phyloP scores from a whole-genome alignment of 1,140 invertebrate genomes.

The Hestina assimilis region DNA sequence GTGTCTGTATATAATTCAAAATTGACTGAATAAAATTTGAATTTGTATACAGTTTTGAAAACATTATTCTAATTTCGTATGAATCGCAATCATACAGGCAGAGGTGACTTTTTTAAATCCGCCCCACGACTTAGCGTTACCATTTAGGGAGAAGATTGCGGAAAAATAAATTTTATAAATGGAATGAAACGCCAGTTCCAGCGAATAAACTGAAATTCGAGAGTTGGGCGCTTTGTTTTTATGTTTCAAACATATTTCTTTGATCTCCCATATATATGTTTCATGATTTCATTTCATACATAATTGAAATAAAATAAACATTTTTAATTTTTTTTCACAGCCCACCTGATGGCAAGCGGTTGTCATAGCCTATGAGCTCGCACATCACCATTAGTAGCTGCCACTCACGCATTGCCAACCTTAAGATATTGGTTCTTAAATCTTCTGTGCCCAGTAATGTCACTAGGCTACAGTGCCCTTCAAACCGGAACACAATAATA shows the following conservation, averaged over 20 bases:
- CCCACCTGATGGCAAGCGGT: too few relatives aligned
- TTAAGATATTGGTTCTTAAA: too few relatives aligned
- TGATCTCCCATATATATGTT: background rate
- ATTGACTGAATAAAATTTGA: constrained; percentile 2
- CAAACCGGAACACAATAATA: too few relatives aligned
- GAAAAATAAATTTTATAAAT: constrained; percentile 48
- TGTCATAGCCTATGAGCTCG: too few relatives aligned
- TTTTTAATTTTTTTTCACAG: background rate
- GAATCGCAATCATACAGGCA: background rate
- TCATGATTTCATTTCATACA: background rate
- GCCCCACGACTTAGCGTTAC: constrained; percentile 8
- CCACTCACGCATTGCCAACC: too few relatives aligned
- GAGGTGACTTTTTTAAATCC: constrained; percentile 33
- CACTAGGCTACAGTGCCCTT: too few relatives aligned
- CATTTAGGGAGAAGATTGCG: constrained; percentile 41
- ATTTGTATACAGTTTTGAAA: background rate
- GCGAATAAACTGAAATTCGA: constrained; percentile 24
- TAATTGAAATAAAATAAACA: too few relatives aligned
- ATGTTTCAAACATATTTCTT: background rate
- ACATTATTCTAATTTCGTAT: background rate
- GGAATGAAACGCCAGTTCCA: constrained; percentile 36
- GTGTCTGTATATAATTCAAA: constrained; percentile 1
- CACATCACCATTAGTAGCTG: too few relatives aligned
- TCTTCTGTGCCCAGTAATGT: too few relatives aligned
- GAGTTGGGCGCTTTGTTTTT: background rate